These are phyloP conservation scores for Sylvilagus bachmani DNA, from an alignment of 2,113 vertebrate genomes.

Conservation along the genomic window DNA sequence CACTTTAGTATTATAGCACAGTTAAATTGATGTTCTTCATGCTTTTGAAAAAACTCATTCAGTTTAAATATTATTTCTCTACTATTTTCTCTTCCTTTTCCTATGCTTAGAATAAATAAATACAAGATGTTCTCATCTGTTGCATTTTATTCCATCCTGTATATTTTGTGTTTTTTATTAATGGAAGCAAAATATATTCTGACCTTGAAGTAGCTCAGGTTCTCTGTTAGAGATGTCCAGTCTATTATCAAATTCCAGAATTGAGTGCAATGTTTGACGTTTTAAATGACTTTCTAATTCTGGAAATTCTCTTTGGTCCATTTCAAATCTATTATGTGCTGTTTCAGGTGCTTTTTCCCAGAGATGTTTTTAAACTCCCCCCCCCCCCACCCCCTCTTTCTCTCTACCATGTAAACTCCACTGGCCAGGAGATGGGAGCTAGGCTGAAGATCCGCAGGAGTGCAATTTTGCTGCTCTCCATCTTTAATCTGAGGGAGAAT, in stretches of 20 bases:
- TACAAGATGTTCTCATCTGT: not conserved
- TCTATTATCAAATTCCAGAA: not conserved
- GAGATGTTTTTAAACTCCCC: not conserved
- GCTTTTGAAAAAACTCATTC: not conserved
- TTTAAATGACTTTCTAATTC: not conserved
- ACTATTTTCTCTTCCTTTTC: not conserved
- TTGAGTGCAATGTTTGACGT: not conserved
- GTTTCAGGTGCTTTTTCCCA: not conserved
- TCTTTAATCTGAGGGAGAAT: not conserved
- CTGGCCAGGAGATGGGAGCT: too few relatives aligned
- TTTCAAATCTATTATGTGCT: not conserved
- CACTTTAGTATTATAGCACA: not conserved
- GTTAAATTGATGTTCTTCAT: not conserved
- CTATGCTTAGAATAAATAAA: not conserved
- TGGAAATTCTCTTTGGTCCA: not conserved
- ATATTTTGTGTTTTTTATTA: not conserved
- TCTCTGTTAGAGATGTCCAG: not conserved
- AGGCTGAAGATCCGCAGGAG: too few relatives aligned
- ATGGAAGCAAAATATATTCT: not conserved
- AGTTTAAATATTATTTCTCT: not conserved
- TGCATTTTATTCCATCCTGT: not conserved
- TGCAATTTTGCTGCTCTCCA: not conserved
- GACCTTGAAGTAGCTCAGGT: not conserved
- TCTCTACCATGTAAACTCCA: accelerated
- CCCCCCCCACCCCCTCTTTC: not conserved